Base-by-base conservation (phyloP, 2,888 invertebrate species). In the Leptopterna dolabrata region DNA sequence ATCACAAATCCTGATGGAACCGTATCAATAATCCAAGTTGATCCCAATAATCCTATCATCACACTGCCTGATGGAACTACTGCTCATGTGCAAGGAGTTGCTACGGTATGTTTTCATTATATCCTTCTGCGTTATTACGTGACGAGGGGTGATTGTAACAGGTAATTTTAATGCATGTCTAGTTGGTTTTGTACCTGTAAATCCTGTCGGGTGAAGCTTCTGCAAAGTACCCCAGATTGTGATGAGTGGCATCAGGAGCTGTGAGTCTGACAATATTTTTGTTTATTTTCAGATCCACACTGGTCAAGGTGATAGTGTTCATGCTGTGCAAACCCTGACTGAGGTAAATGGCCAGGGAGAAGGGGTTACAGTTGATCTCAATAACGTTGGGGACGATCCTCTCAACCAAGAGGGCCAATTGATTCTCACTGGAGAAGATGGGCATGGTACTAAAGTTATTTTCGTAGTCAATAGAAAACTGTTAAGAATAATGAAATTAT, bases 1-100 rank as follows among this genome's bases (percentile, higher is more conserved):
- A 98, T 98, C 92, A 97, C 97, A 90, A 98, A 98, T 93, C 97
- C 98, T 0, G 98, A 99, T 93, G 98, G 98, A 89, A 96, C 98
- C 13, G 97, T 99, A 89, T 98, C 98, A 89, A 96, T 99, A 89
- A 98, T 99, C 90, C 98, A 98, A 93, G 97, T 98, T 90, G 97
- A 98, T 93, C 97, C 97, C 86, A 96, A 95, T 92, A 97, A 96
- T 93, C 97, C 97, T 89, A 97, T 98, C 91, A 98, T 98, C 91
- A 98, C 98, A 76, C 94, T 98, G 91, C 97, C 98, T 0, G 98
- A 98, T 92, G 96, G 96, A 88, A 98, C 98, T 90, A 98, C 98
- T 84, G 98, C 98, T 86, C 98, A 98, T 92, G 97, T 98, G 88
- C 95, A 96, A 92, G 95, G 96, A 88, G 95, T 95, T 91, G 95